Evolutionary conservation across 2,797 vertebrate species (phyloP), one percentile per base, ranked within the genome.

Genomic region (Erithacus rubecula): DNA sequence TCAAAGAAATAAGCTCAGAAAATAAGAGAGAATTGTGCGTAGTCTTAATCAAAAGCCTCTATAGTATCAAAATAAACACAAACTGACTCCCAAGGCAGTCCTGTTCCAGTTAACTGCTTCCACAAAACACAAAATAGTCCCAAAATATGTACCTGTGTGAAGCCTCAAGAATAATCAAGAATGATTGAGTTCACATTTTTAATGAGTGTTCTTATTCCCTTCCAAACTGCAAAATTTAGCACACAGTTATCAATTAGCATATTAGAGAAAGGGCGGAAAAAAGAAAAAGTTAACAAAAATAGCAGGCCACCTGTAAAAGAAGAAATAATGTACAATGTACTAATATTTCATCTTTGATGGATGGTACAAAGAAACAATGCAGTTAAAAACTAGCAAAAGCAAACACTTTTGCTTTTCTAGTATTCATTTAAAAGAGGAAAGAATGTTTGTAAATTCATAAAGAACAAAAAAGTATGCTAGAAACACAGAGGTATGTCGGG

Each of bases 301-400:
- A 92, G 23, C 56, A 59, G 77, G 93, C 97, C 93, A 97, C 63
- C 77, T 95, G 93, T 96, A 96, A 96, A 97, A 95, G 53, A 93
- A 95, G 65, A 95, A 95, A 88, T 90, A 91, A 91, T 83, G 36
- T 93, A 95, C 96, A 95, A 86, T 90, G 69, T 83, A 95, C 84
- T 77, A 75, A 95, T 97, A 95, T 94, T 96, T 97, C 94, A 94
- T 86, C 81, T 94, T 95, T 97, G 91, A 93, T 83, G 87, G 52
- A 55, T 37, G 71, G 55, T 72, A 93, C 23, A 39, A 95, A 89
- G 60, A 76, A 75, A 96, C 62, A 93, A 75, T 83, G 56, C 43
- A 78, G 82, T 77, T 93, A 86, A 78, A 65, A 86, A 36, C 14
- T 43, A 32, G 3, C 6, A 80, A 68, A 87, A 72, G 2, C 72